These are phyloP conservation scores for Prenolepis imparis DNA, from an alignment of 2,888 invertebrate genomes.

Conservation along the genomic window DNA sequence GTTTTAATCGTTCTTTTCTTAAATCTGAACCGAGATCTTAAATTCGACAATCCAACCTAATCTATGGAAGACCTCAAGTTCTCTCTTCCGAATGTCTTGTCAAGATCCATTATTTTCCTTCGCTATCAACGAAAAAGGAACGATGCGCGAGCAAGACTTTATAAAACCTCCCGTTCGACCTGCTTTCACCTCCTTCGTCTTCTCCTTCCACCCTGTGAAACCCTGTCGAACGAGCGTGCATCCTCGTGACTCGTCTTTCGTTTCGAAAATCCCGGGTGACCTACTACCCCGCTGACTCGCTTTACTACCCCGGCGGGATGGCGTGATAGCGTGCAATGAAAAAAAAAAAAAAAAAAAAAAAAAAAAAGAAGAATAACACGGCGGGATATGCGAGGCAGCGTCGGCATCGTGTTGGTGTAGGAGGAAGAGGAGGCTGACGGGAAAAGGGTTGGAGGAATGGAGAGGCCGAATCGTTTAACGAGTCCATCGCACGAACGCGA, in stretches of 20 bases:
- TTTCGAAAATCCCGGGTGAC: slow-evolving; percentile 80
- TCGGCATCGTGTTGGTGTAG: slow-evolving; percentile 29
- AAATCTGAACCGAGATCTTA: background rate
- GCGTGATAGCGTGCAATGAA: slow-evolving; percentile 65
- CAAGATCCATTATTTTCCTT: slow-evolving; percentile 19
- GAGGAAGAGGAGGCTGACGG: slow-evolving; percentile 52
- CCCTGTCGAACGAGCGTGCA: slow-evolving; percentile 37
- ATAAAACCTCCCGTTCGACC: slow-evolving; percentile 75
- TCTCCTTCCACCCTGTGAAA: slow-evolving; percentile 47
- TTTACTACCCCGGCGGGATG: slow-evolving; percentile 71
- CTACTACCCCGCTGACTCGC: slow-evolving; percentile 84
- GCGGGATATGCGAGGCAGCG: slow-evolving; percentile 26
- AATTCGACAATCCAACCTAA: background rate
- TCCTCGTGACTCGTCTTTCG: slow-evolving; percentile 66
- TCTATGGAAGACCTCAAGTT: background rate
- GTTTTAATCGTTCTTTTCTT: background rate
- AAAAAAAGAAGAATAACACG: slow-evolving; percentile 65
- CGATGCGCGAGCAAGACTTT: slow-evolving; percentile 49
- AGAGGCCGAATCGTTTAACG: slow-evolving; percentile 72
- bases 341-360: slow-evolving; percentile 64
- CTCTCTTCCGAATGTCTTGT: background rate
- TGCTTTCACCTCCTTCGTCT: slow-evolving; percentile 75
- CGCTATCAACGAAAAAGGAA: slow-evolving; percentile 31
- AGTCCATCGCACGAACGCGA: slow-evolving; percentile 73
- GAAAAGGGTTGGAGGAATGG: slow-evolving; percentile 62